These are phyloP conservation scores for Aphodius sticticus DNA, from an alignment of 2,888 invertebrate species.

Conservation along the genomic window DNA sequence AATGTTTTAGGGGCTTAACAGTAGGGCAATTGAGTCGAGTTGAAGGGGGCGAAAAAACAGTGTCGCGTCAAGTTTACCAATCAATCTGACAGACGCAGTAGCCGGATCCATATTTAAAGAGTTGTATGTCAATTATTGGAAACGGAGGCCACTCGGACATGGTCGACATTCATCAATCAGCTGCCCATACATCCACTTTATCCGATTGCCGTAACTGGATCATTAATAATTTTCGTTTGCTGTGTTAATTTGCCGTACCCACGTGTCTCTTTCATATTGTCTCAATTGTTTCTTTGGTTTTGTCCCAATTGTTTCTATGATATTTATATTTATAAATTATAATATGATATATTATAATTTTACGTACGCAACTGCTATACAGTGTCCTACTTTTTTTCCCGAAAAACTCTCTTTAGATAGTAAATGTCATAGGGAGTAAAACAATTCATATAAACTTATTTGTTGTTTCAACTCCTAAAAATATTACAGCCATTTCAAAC, in stretches of 20 bases:
- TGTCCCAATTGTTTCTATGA: no score
- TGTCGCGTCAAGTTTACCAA: background rate
- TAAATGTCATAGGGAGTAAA: no score
- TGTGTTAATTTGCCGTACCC: background rate
- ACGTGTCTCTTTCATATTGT: background rate
- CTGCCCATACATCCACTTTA: background rate
- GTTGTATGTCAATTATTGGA: slow-evolving; percentile 4
- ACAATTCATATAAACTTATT: no score
- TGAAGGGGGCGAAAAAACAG: background rate
- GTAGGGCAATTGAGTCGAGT: no score
- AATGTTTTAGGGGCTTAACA: no score
- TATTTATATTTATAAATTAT: no score
- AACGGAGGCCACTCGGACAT: background rate
- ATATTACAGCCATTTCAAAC: no score
- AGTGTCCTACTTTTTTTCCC: no score
- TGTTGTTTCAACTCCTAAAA: no score
- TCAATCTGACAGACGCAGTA: background rate
- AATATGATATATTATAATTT: no score
- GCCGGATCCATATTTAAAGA: background rate
- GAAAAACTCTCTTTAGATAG: no score
- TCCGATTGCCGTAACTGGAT: background rate
- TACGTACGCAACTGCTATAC: no score
- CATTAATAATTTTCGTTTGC: background rate
- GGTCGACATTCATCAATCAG: background rate
- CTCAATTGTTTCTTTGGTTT: background rate